phyloP scores from a whole-genome alignment of 2,113 vertebrate species.

The Eolophus roseicapilla region DNA sequence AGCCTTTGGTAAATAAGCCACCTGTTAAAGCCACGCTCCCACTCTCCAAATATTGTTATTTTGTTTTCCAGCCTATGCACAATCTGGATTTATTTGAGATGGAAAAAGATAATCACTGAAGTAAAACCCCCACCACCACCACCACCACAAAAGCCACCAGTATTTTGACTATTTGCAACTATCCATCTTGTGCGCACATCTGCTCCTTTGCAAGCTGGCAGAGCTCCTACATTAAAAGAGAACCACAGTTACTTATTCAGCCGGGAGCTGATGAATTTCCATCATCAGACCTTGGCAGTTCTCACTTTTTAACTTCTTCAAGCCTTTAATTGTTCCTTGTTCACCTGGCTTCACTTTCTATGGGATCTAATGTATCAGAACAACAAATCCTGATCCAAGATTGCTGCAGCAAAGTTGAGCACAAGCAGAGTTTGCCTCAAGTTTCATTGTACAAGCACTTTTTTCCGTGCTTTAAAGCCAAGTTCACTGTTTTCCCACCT shows the following conservation, averaged over 20 bases:
- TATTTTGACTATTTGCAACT: slow-evolving; percentile 44
- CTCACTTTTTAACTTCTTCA: not conserved
- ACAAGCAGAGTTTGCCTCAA: not conserved
- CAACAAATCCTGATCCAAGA: accelerated
- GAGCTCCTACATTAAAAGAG: not conserved
- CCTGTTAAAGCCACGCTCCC: slow-evolving; percentile 57
- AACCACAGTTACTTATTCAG: slow-evolving; percentile 8
- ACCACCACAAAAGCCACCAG: not conserved
- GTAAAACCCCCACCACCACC: not conserved
- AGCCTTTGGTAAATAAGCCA: slow-evolving; percentile 43
- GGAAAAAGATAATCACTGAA: slow-evolving; percentile 29
- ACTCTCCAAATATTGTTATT: slow-evolving; percentile 53
- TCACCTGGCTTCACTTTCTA: not conserved
- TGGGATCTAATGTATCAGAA: not conserved
- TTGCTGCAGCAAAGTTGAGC: accelerated
- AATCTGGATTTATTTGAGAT: slow-evolving; percentile 64
- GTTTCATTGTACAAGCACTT: accelerated
- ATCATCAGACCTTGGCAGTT: not conserved
- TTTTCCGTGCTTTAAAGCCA: not conserved
- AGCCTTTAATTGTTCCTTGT: not conserved
- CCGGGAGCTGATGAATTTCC: slow-evolving; percentile 9
- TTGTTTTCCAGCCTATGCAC: slow-evolving; percentile 44
- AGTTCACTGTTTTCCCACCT: accelerated
- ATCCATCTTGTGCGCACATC: slow-evolving; percentile 57
- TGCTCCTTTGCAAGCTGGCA: slow-evolving; percentile 46